These are phyloP conservation scores for Seriola dumerili DNA, from an alignment of 2,113 vertebrate species.

Conservation along the genomic window DNA sequence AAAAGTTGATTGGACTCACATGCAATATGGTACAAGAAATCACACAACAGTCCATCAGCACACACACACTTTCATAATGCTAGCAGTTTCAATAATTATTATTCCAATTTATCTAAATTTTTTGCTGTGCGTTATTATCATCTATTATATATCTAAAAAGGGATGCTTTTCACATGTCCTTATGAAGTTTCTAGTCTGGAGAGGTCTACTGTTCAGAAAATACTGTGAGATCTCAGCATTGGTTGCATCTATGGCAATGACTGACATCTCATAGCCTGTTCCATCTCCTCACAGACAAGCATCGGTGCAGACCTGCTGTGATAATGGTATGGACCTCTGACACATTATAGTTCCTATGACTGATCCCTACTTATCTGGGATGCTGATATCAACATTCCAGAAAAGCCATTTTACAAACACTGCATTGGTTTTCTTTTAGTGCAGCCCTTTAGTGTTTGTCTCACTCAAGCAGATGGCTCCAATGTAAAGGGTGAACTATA, in stretches of 20 bases:
- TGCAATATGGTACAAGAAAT: no score
- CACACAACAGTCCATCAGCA: no score
- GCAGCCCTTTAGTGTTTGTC: background rate
- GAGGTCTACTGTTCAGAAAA: background rate
- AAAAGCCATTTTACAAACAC: conserved; percentile 7
- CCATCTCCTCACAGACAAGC: background rate
- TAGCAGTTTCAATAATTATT: background rate
- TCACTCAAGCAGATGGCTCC: background rate
- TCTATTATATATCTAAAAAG: no score
- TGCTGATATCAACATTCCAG: background rate
- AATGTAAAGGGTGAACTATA: background rate
- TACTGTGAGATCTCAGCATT: background rate
- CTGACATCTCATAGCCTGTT: background rate
- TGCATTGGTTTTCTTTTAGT: background rate
- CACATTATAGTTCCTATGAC: background rate
- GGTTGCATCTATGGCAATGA: background rate
- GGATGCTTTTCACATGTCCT: background rate
- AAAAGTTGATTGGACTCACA: no score
- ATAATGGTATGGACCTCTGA: background rate
- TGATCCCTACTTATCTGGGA: background rate
- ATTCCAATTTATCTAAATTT: no score
- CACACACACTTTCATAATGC: background rate
- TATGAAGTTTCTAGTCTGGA: background rate
- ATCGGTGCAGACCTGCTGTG: background rate
- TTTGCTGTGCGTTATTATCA: no score